Evolutionary conservation across 2,797 vertebrate genomes (phyloP), one percentile per base, ranked within the genome.

Genomic region (Apodemus agrarius): DNA sequence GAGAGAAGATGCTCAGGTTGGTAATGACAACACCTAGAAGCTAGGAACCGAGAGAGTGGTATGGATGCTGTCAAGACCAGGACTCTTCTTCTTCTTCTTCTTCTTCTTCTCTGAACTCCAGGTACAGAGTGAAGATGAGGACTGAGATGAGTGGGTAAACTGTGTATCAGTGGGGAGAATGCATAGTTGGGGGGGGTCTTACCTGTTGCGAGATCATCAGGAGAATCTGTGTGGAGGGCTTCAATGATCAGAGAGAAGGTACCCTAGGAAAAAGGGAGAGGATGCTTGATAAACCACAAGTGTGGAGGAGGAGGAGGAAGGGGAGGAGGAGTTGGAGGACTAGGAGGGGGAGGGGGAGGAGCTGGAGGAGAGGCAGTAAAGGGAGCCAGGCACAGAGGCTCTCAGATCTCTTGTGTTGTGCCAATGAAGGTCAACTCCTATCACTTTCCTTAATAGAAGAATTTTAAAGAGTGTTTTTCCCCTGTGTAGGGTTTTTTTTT

Each of bases 191-290:
- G 8, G 26, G 19, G 21, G 43, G 22, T 31, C 37, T 98, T 99
- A 99, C 99, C 99, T 99, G 99, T 99, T 97, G 99, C 99, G 81
- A 99, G 99, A 98, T 99, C 99, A 1, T 99, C 99, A 8, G 99
- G 98, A 76, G 99, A 99, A 94, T 99, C 99, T 0, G 99, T 99
- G 97, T 99, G 99, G 90, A 99, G 98, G 59, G 99, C 99, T 97
- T 99, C 99, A 93, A 99, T 99, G 98, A 99, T 99, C 97, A 99
- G 99, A 31, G 99, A 99, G 98, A 99, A 99, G 63, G 99, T 99
- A 84, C 99, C 99, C 99, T 99, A 98, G 95, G 96, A 98, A 94
- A 97, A 95, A 34, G 31, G n/a, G 29, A 49, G 34, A 34, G 94
- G 96, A 97, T 90, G 91, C 96, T 88, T 98, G 96, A 97, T 96